Conservation (phyloP, 2,797 vertebrate genomes). For the Crypturellus tataupa region DNA sequence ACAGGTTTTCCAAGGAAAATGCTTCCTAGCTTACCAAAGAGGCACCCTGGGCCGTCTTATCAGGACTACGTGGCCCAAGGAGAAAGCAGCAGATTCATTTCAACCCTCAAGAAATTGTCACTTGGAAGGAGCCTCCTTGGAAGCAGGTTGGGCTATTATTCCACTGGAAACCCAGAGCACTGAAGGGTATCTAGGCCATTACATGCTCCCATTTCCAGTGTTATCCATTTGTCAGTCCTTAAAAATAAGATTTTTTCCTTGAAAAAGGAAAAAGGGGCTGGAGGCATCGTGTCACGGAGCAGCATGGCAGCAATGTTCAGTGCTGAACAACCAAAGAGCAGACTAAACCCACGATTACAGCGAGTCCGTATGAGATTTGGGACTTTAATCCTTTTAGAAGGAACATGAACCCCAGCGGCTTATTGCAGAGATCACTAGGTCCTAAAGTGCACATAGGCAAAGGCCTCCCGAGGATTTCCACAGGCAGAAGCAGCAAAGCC, state of each 20-base stretch:
- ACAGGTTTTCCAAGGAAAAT: rapidly evolving
- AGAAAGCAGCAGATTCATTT: not conserved
- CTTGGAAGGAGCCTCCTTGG: not conserved
- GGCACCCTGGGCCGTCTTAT: not conserved
- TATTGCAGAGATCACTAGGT: rapidly evolving
- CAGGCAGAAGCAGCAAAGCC: not conserved
- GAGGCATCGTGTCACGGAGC: not conserved
- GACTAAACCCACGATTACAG: not conserved
- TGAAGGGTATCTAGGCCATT: not conserved
- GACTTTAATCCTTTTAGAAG: not conserved
- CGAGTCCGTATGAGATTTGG: not conserved
- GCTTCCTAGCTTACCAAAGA: not conserved
- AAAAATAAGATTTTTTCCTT: not conserved
- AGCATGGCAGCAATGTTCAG: not conserved
- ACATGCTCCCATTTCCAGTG: not conserved
- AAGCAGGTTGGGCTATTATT: too few species aligned
- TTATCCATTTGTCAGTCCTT: not conserved
- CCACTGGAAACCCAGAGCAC: not conserved
- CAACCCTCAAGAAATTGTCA: not conserved
- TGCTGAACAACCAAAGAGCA: not conserved
- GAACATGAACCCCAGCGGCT: not conserved
- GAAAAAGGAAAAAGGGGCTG: not conserved
- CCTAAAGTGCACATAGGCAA: not conserved
- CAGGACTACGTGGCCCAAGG: rapidly evolving
- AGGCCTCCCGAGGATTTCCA: not conserved